phyloP scores from a whole-genome alignment of 2,113 vertebrate genomes.

The Anhinga rufa region DNA sequence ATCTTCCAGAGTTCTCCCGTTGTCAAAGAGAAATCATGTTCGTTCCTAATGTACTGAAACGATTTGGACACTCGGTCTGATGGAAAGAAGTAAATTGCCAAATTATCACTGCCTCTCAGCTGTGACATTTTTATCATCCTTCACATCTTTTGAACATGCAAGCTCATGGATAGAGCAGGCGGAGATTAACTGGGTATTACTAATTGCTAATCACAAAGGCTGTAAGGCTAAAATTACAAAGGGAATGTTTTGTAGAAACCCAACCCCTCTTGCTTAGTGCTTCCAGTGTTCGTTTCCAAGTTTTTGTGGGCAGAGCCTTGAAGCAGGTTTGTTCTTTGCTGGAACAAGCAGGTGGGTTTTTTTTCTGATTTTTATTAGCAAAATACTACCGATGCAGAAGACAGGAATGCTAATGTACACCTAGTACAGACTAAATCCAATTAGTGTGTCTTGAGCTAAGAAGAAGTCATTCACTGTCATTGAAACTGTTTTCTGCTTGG shows the following conservation, averaged over 20 bases:
- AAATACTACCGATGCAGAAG: background rate
- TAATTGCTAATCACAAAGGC: constrained; percentile 55
- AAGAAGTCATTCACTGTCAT: background rate
- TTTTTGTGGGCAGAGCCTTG: background rate
- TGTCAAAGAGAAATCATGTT: background rate
- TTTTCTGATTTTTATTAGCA: background rate
- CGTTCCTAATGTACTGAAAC: rapidly evolving
- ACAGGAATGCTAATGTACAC: background rate
- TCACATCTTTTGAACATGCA: background rate
- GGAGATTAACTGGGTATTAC: constrained; percentile 46
- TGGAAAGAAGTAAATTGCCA: background rate
- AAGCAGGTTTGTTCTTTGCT: background rate
- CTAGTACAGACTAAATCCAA: background rate
- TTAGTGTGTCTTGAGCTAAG: constrained; percentile 23
- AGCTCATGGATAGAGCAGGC: background rate
- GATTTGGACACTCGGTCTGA: rapidly evolving
- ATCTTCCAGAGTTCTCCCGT: background rate
- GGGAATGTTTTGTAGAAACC: background rate
- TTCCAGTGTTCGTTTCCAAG: background rate
- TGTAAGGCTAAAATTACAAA: constrained; percentile 35
- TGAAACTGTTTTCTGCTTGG: background rate
- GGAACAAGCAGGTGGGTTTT: background rate
- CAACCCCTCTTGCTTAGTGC: background rate
- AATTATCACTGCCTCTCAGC: background rate
- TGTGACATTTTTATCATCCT: background rate